Evolutionary conservation across 2,797 vertebrate genomes (phyloP).

Genomic region (Synaphobranchus kaupii): DNA sequence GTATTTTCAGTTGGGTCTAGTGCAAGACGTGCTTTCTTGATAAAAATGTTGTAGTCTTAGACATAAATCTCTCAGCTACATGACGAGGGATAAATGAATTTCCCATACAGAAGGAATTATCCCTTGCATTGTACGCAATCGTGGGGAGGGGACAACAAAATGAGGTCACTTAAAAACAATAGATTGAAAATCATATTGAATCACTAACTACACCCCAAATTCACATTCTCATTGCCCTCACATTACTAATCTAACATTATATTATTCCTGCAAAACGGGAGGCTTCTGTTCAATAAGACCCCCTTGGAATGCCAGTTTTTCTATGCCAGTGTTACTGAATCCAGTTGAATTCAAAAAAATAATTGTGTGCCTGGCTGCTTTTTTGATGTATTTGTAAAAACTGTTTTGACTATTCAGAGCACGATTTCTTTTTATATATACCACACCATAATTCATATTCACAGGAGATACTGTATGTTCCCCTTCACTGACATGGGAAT

Average conservation of each 20-base stretch:
- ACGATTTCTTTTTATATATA: background rate
- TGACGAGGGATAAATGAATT: background rate
- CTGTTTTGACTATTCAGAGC: background rate
- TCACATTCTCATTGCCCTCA: background rate
- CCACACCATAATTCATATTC: background rate
- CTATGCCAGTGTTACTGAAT: background rate
- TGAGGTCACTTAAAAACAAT: background rate
- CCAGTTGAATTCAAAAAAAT: background rate
- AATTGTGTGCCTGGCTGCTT: background rate
- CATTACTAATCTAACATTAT: background rate
- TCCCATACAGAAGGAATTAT: background rate
- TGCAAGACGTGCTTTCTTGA: slow-evolving; percentile 22
- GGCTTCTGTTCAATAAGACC: background rate
- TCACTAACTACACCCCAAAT: too few relatives aligned
- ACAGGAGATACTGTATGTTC: background rate
- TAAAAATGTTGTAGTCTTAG: slow-evolving; percentile 16
- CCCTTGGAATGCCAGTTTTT: background rate
- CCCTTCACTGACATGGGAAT: background rate
- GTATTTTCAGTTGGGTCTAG: slow-evolving; percentile 28
- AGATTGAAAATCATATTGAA: background rate
- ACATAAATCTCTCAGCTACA: background rate
- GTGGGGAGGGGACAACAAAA: background rate
- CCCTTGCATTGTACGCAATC: background rate
- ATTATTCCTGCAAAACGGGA: background rate
- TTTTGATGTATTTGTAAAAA: background rate